Evolutionary conservation across 2,888 invertebrate genomes (phyloP).

Genomic region (Plagiodera versicolora): DNA sequence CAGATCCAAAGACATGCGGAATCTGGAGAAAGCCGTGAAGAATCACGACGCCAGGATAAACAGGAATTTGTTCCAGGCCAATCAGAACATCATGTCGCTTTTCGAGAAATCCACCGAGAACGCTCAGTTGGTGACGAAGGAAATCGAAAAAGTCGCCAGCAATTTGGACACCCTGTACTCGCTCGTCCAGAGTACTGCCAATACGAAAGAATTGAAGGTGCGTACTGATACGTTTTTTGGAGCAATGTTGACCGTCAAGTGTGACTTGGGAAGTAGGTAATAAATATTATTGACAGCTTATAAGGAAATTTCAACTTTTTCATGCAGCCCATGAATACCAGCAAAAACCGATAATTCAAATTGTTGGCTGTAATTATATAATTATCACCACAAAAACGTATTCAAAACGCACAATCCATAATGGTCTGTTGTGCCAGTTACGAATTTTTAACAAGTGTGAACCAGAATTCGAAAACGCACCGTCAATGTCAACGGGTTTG

Average conservation of each 20-base stretch:
- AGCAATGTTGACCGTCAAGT: not conserved
- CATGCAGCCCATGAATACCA: not conserved
- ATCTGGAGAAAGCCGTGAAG: constrained; percentile 59
- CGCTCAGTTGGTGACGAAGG: constrained; percentile 39
- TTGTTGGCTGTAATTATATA: constrained; percentile 3
- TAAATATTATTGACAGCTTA: not conserved
- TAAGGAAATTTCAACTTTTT: not conserved
- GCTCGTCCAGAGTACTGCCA: constrained; percentile 29
- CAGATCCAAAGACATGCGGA: constrained; percentile 62
- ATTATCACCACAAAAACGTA: constrained; percentile 5
- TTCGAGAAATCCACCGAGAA: constrained; percentile 45
- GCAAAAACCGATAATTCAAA: not conserved
- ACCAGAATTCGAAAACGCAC: constrained; percentile 22
- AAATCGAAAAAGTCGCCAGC: constrained; percentile 33
- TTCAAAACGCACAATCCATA: not conserved
- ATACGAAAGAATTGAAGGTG: not conserved
- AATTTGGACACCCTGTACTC: constrained; percentile 37
- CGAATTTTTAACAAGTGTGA: constrained; percentile 9
- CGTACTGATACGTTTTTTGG: too few relatives aligned
- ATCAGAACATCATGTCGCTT: constrained; percentile 42
- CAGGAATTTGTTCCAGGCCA: constrained; percentile 45
- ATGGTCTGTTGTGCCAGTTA: constrained; percentile 10
- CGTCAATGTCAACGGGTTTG: constrained; percentile 25
- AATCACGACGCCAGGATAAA: constrained; percentile 49
- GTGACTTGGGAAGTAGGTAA: not conserved